Percentiles rank a stretch among this genome's conserved stretches.
Conservation (phyloP, 2,113 vertebrate species). For the Callionymus lyra region DNA sequence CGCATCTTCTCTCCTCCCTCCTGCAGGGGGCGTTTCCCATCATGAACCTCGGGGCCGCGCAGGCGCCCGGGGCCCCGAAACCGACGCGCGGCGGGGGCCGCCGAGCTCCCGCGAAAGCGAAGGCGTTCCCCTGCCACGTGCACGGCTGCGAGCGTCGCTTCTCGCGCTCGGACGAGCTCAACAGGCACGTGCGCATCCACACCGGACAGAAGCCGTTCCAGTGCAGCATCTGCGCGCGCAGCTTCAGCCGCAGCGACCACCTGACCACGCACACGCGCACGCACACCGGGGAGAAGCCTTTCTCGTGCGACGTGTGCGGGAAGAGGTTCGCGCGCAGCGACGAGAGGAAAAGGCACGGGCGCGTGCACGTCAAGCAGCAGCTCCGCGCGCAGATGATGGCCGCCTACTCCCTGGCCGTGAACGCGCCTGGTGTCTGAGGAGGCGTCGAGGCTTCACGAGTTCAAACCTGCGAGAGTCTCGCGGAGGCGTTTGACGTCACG, state of each 20-base stretch:
- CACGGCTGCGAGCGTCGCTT: slow-evolving; percentile 85
- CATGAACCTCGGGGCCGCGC: slow-evolving; percentile 28
- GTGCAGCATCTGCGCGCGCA: slow-evolving; percentile 86
- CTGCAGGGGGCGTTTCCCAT: slow-evolving; percentile 56
- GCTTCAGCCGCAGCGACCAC: slow-evolving; percentile 96
- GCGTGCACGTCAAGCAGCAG: slow-evolving; percentile 86
- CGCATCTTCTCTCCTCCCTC: slow-evolving; percentile 45
- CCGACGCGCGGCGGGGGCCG: slow-evolving; percentile 20
- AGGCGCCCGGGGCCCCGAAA: slow-evolving; percentile 24
- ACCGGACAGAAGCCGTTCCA: slow-evolving; percentile 96
- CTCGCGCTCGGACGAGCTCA: slow-evolving; percentile 87
- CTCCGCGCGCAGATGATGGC: slow-evolving; percentile 61
- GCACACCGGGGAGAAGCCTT: slow-evolving; percentile 92
- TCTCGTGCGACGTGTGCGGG: slow-evolving; percentile 91
- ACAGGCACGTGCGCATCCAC: slow-evolving; percentile 89
- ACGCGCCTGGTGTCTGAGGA: slow-evolving; percentile 34
- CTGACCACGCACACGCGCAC: slow-evolving; percentile 94
- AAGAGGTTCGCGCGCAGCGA: slow-evolving; percentile 86
- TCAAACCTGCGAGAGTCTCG: not conserved
- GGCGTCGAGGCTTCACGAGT: slow-evolving; percentile 17
- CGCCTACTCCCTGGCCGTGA: slow-evolving; percentile 50
- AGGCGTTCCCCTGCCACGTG: slow-evolving; percentile 82
- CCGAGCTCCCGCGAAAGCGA: slow-evolving; percentile 57
- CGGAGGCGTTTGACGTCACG: not conserved
- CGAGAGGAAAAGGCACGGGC: slow-evolving; percentile 87